Base-by-base conservation (phyloP, 2,888 invertebrate genomes). In the Ochlodes sylvanus region DNA sequence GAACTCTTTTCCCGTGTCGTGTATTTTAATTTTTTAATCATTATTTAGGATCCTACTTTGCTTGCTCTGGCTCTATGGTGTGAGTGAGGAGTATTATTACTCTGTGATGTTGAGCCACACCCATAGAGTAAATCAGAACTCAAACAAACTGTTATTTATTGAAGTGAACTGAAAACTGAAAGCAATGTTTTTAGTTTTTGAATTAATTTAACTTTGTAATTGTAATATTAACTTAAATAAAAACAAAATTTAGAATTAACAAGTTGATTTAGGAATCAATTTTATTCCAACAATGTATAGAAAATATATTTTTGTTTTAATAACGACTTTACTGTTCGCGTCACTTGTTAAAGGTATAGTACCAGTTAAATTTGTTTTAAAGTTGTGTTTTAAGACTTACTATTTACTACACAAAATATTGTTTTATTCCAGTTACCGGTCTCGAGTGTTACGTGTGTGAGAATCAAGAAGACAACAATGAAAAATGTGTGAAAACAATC, bases 371-470 rank as follows among this genome's bases (percentile, higher is more conserved):
- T 38, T 17, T 38, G 32, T 14, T 58, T 44, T 44, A 44, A n/a
- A n/a, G 10, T 15, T 44, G 1, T 32, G 9, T 44, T 21, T 60
- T 34, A 17, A 27, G 2, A 27, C 21, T n/a, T 41, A 41, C n/a
- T 32, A 27, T 32, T n/a, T 60, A 10, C 32, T 15, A 63, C 27
- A 21, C 27, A 21, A 44, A 27, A 21, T 47, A 15, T 7, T 47
- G 3, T 41, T 71, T 73, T 70, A 72, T 89, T 90, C 63, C 85
- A 96, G 96, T 94, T 77, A 80, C 86, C 80, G 94, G 96, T 73
- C 93, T 99, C 73, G 99, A 99, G 92, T 99, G 99, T 87, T 99
- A 99, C 85, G 98, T 99, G 14, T 99, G 99, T 86, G 95, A 96
- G 72, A 96, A 97, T 77, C 99, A 99, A 92, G 98, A 98, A 75